A percentile compares a stretch with the other conserved stretches of the same genome.
phyloP scores from a whole-genome alignment of 2,797 vertebrate species.

The Lemur catta region DNA sequence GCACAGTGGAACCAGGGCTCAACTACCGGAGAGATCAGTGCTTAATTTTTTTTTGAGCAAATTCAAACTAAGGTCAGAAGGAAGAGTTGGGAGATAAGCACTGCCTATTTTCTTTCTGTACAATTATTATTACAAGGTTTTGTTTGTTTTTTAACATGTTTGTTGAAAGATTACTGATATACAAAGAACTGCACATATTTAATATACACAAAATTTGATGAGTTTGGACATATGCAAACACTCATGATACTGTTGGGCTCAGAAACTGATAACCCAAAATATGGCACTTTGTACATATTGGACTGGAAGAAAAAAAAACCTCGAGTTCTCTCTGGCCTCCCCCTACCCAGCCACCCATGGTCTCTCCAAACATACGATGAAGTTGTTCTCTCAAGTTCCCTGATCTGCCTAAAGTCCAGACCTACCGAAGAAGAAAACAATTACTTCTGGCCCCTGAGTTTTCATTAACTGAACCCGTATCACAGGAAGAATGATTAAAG shows the following conservation, averaged over 20 bases:
- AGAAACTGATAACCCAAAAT: not conserved
- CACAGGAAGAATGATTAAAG: not conserved
- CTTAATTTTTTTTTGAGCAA: not conserved
- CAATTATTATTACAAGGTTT: not conserved
- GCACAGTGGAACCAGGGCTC: not conserved
- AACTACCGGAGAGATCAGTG: not conserved
- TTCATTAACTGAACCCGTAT: not conserved
- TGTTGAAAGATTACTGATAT: not conserved
- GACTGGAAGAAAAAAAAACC: not conserved
- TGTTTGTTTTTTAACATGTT: not conserved
- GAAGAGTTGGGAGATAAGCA: not conserved
- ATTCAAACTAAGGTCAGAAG: not conserved
- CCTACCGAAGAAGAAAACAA: not conserved
- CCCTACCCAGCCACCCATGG: too few species aligned
- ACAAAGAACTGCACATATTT: not conserved
- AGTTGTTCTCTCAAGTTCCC: not conserved
- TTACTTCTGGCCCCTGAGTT: not conserved
- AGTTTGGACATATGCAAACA: not conserved
- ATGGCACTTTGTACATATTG: not conserved
- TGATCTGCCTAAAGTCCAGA: not conserved
- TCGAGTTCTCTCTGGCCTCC: not conserved
- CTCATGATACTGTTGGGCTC: not conserved
- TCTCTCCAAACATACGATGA: not conserved
- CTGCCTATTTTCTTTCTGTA: not conserved
- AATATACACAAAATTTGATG: not conserved